Evolutionary conservation across 2,888 invertebrate genomes (phyloP), one percentile per base, ranked within the genome.

Genomic region (Drosophila neotestacea): DNA sequence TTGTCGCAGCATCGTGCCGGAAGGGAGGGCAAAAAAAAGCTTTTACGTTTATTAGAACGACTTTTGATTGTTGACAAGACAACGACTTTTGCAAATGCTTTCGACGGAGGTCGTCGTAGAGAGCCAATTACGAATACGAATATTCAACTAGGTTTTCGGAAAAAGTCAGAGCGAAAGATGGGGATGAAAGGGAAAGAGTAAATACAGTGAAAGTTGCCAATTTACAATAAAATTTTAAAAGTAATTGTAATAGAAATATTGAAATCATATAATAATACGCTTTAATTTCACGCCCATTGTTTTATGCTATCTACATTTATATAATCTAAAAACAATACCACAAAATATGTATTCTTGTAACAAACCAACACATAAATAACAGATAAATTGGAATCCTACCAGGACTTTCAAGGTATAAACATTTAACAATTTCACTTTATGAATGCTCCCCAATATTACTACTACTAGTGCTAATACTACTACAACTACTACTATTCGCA

Each of bases 331-430:
- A 51, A 44, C 28, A 46, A 55, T 39, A 30, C 36, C 36, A 56
- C 64, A 79, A 84, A 77, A 56, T 79, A 76, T 84, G 68, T 86
- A 81, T 83, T 80, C 77, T 76, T 75, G 62, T 77, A 77, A 75
- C 82, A 79, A 76, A 85, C 73, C 77, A 72, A 79, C 77, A 78
- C 76, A 80, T 81, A 84, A 84, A 87, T 85, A 80, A 91, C 91
- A 92, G 93, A 92, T 93, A 83, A 92, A 93, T 92, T 93, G 93
- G 93, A 92, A 93, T 91, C 93, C 93, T 80, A 92, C 93, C 88
- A 93, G 93, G 92, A 93, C 93, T 81, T 93, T 92, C 86, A 93
- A 93, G 93, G 93, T 93, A 93, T 91, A 91, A 91, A 77, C 70
- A 88, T 82, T 83, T 88, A 88, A 84, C 85, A 81, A 87, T 89